phyloP scores from a whole-genome alignment of 2,113 vertebrate species.

The Chaetodon trifascialis region DNA sequence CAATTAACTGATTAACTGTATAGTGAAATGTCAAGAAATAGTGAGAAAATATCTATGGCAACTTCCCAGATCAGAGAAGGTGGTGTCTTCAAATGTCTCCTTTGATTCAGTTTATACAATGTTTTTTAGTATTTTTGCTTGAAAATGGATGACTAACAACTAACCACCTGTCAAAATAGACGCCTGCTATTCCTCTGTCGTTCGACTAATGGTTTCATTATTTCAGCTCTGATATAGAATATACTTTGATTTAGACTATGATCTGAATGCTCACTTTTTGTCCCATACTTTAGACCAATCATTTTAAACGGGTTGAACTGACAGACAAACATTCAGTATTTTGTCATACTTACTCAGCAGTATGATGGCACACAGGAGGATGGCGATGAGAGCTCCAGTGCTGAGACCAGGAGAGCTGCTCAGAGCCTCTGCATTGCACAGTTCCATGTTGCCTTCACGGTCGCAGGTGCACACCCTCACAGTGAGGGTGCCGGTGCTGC shows the following conservation, averaged over 20 bases:
- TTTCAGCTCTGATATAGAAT: background rate
- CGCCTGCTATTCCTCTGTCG: too few species aligned
- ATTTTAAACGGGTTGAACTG: background rate
- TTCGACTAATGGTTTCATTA: background rate
- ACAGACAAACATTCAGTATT: background rate
- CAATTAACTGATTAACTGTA: too few species aligned
- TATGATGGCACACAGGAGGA: slow-evolving; percentile 95
- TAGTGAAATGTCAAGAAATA: too few species aligned
- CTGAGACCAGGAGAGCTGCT: slow-evolving; percentile 92
- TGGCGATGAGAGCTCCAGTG: slow-evolving; percentile 93
- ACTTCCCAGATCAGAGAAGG: too few species aligned
- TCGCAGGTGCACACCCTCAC: slow-evolving; percentile 95
- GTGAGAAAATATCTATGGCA: too few species aligned
- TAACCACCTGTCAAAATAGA: background rate
- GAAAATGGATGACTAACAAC: too few species aligned
- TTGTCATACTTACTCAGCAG: slow-evolving; percentile 89
- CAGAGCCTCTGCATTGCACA: slow-evolving; percentile 91
- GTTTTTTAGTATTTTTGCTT: too few species aligned
- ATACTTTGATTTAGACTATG: background rate
- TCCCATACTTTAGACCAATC: background rate
- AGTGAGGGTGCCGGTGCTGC: slow-evolving; percentile 94
- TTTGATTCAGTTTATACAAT: too few species aligned
- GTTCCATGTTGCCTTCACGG: slow-evolving; percentile 91
- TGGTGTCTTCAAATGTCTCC: too few species aligned
- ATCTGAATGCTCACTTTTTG: background rate